Conservation (phyloP, 2,888 invertebrate species). For the Acrocyrtus sp. region DNA sequence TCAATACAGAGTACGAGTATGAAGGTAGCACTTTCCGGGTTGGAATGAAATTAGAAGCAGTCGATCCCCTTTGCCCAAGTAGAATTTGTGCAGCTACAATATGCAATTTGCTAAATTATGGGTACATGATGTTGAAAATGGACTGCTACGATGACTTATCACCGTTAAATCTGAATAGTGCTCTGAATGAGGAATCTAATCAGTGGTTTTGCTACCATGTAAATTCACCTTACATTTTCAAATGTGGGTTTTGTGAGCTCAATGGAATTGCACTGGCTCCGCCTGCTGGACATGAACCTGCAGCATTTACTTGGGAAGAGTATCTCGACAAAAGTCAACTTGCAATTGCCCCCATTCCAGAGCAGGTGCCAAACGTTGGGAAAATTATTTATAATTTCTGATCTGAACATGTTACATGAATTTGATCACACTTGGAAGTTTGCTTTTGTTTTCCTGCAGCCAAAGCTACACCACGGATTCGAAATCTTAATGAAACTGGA, state of each 20-base stretch:
- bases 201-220: constrained; percentile 98
- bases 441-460: constrained; percentile 66
- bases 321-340: constrained; percentile 71
- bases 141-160: constrained; percentile 77
- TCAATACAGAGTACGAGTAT: too few species aligned
- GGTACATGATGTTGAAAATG: constrained; percentile 96
- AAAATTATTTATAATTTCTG: background rate
- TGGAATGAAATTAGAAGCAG: constrained; percentile 96
- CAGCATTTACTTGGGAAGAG: constrained; percentile 78
- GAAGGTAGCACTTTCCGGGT: constrained; percentile 75
- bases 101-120: constrained; percentile 89
- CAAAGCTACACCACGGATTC: constrained; percentile 89
- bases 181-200: constrained; percentile 70
- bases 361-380: background rate
- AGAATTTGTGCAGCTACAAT: constrained; percentile 95
- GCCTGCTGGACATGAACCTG: constrained; percentile 78
- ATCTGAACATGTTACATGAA: background rate
- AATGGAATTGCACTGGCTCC: constrained; percentile 87
- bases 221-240: constrained; percentile 93
- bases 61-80: constrained; percentile 94
- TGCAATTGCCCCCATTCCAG: constrained; percentile 64
- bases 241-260: constrained; percentile 90
- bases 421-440: background rate
- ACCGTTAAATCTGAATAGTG: background rate
- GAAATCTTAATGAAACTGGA: constrained; percentile 92